Percentiles rank a stretch among this genome's conserved stretches.
Evolutionary conservation across 2,113 vertebrate genomes (phyloP).

Genomic region (Burhinus oedicnemus): DNA sequence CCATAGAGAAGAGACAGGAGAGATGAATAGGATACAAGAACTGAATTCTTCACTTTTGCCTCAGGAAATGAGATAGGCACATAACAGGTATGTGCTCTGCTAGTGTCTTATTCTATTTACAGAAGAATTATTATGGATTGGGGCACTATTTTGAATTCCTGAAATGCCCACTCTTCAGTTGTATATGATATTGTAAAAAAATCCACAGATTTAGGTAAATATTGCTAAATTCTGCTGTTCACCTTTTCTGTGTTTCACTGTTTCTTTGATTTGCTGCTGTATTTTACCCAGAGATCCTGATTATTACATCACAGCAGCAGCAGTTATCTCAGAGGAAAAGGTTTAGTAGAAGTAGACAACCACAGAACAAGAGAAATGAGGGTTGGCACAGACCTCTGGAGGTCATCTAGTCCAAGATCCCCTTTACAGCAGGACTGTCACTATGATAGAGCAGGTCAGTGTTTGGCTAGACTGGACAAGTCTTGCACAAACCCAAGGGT

Average conservation of each 20-base stretch:
- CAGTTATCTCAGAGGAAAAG: neutral
- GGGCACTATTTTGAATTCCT: neutral
- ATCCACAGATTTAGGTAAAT: neutral
- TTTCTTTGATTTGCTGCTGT: neutral
- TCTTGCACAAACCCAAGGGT: neutral
- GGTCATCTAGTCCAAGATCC: neutral
- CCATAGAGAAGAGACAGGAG: neutral
- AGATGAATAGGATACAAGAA: constrained; percentile 37
- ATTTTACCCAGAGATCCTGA: neutral
- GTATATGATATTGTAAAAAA: neutral
- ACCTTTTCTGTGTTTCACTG: neutral
- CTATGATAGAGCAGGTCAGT: neutral
- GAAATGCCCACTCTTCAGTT: neutral
- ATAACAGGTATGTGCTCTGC: neutral
- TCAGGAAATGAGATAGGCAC: neutral
- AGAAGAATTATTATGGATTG: neutral
- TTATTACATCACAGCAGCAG: neutral
- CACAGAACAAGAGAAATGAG: neutral
- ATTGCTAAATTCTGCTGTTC: neutral
- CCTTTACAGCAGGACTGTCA: neutral
- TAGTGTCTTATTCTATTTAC: neutral
- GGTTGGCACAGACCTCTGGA: neutral
- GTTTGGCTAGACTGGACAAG: neutral
- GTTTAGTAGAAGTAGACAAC: neutral
- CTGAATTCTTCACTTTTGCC: neutral